These are phyloP conservation scores for Anseranas semipalmata DNA, from an alignment of 2,113 vertebrate genomes.

Conservation along the genomic window DNA sequence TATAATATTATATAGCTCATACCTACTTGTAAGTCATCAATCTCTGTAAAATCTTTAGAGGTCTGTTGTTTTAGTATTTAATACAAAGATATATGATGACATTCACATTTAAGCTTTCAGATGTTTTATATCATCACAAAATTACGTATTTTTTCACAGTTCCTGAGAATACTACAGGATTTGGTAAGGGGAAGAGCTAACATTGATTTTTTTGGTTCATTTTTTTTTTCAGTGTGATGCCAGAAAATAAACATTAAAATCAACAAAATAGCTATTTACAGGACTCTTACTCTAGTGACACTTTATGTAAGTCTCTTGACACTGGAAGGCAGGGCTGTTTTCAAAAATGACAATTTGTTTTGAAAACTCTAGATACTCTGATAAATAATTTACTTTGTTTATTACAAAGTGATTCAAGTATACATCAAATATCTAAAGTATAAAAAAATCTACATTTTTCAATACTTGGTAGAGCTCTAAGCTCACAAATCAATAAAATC, in stretches of 20 bases:
- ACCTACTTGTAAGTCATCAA: neutral
- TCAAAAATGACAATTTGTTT: conserved; percentile 1
- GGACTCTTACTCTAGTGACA: neutral
- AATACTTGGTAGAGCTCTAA: neutral
- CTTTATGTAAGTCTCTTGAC: neutral
- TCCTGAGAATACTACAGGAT: neutral
- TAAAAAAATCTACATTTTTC: neutral
- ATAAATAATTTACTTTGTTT: neutral
- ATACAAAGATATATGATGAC: neutral
- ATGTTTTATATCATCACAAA: neutral
- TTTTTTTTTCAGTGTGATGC: neutral
- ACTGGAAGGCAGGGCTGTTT: neutral
- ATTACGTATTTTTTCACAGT: neutral
- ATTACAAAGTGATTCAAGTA: neutral
- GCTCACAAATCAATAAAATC: neutral
- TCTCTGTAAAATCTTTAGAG: neutral
- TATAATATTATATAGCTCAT: neutral
- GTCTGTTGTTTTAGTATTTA: neutral
- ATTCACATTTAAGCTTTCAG: neutral
- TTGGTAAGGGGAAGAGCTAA: neutral
- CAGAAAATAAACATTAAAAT: neutral
- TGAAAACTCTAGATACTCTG: neutral
- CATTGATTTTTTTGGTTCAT: neutral
- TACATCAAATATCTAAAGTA: neutral
- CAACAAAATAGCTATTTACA: neutral